Conservation (phyloP, 2,113 vertebrate species). For the Pseudolaguvia tuberculata region DNA sequence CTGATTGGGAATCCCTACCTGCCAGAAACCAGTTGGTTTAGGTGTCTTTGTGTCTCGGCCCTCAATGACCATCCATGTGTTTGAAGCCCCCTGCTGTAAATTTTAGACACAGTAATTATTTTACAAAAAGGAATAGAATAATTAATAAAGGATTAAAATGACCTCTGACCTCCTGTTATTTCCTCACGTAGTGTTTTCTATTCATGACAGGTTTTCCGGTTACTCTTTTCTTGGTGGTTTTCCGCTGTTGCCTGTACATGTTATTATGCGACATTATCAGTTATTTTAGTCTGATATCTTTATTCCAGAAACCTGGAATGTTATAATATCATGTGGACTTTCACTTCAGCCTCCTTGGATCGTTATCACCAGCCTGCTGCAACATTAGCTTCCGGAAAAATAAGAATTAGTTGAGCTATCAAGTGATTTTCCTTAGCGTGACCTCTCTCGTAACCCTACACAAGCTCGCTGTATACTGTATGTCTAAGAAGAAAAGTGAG, state of each 20-base stretch:
- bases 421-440: not conserved
- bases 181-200: not conserved
- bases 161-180: not conserved
- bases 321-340: not conserved
- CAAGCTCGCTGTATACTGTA: not conserved
- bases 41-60: no score
- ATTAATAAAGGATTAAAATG: not conserved
- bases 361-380: not conserved
- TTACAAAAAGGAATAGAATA: no score
- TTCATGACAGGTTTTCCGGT: not conserved
- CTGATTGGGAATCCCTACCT: no score
- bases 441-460: not conserved
- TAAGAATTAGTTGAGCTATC: not conserved
- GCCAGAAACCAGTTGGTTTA: no score
- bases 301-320: not conserved
- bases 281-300: not conserved
- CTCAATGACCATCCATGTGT: no score
- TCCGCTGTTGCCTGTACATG: no score
- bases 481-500: not conserved
- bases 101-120: no score
- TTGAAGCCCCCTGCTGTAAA: no score
- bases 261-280: not conserved
- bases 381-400: not conserved
- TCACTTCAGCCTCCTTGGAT: not conserved
- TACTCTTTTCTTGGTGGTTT: no score